phyloP scores from a whole-genome alignment of 2,888 invertebrate genomes.

The Sarcophaga caerulescens region DNA sequence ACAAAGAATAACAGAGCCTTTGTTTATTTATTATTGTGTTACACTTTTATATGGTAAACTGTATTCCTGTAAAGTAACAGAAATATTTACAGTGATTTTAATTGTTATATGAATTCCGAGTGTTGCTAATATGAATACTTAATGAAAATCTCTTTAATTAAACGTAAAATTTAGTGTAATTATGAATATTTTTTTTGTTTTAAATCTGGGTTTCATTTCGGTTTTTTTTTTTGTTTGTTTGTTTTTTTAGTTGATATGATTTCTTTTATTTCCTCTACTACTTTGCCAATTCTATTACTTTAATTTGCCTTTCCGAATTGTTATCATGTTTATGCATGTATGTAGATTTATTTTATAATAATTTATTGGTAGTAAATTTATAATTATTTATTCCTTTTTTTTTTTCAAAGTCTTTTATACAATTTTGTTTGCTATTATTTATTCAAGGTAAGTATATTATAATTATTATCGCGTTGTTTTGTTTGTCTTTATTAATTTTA shows the following conservation, averaged over 20 bases:
- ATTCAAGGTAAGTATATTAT: constrained; percentile 20
- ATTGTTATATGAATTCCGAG: no score
- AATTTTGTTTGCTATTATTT: constrained; percentile 14
- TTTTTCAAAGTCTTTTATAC: background rate
- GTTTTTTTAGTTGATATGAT: background rate
- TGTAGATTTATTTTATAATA: background rate
- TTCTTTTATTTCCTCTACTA: background rate
- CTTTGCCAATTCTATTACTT: no score
- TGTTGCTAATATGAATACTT: background rate
- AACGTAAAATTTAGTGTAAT: background rate
- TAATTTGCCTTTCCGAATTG: background rate
- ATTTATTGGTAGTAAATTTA: background rate
- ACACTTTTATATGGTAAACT: no score
- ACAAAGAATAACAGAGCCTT: no score
- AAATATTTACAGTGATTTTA: no score
- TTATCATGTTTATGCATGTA: background rate
- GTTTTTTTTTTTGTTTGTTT: no score
- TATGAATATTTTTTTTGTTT: background rate
- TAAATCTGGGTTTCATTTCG: background rate
- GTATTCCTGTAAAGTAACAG: no score
- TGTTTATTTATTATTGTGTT: no score
- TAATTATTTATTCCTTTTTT: background rate
- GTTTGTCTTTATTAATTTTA: constrained; percentile 48
- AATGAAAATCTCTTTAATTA: background rate
- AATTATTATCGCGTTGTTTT: constrained; percentile 44